Evolutionary conservation across 2,113 vertebrate genomes (phyloP).

Genomic region (Reinhardtius hippoglossoides): DNA sequence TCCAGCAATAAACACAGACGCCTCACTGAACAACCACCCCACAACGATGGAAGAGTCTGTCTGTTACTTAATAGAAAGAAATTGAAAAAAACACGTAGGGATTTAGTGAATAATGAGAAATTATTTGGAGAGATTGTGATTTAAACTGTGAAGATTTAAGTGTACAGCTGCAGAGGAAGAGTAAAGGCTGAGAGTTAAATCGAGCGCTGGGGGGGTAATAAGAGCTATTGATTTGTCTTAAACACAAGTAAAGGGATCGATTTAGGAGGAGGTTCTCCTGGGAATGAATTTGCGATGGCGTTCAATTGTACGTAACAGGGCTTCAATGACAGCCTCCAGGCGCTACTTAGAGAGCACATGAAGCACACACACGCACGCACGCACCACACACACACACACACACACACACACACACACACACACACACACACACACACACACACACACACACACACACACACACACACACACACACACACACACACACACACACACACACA

Average conservation of each 20-base stretch:
- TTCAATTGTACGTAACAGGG: slow-evolving; percentile 10
- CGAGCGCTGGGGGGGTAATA: slow-evolving; percentile 3
- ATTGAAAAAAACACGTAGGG: slow-evolving; percentile 8
- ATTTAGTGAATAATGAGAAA: slow-evolving; percentile 26
- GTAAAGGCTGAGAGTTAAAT: slow-evolving; percentile 6
- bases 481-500: not conserved
- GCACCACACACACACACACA: slow-evolving; percentile 12
- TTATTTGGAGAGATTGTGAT: slow-evolving; percentile 17
- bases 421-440: not conserved
- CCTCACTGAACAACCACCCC: slow-evolving; percentile 7
- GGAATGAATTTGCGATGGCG: slow-evolving; percentile 15
- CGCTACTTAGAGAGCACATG: not conserved
- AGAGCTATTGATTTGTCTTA: slow-evolving; percentile 55
- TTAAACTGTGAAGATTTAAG: slow-evolving; percentile 9
- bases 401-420: not conserved
- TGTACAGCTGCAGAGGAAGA: not conserved
- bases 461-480: not conserved
- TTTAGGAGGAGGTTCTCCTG: slow-evolving; percentile 19
- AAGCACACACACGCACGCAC: too few species aligned
- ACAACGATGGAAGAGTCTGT: slow-evolving; percentile 6
- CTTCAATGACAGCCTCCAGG: slow-evolving; percentile 4
- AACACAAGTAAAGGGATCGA: slow-evolving; percentile 46
- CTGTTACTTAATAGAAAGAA: slow-evolving; percentile 20
- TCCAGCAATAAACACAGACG: slow-evolving; percentile 44
- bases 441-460: slow-evolving; percentile 3